phyloP scores from a whole-genome alignment of 1,140 invertebrate genomes.

The Lethrus apterus region DNA sequence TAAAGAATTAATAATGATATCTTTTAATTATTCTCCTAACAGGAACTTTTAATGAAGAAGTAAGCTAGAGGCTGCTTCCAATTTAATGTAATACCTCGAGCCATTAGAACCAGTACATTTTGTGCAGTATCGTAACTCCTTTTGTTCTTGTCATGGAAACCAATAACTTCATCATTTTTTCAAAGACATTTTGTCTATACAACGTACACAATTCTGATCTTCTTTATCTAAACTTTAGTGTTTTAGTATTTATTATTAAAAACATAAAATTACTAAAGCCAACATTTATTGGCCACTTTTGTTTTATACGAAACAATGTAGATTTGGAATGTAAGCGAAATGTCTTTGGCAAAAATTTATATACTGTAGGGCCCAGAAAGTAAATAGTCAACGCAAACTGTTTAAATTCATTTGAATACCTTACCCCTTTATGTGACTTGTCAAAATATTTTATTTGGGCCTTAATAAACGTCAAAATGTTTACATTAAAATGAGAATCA shows the following conservation, averaged over 20 bases:
- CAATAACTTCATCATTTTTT: not conserved
- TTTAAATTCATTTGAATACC: too few species aligned
- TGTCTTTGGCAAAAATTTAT: not conserved
- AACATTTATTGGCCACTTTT: not conserved
- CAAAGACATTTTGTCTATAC: conserved; percentile 1
- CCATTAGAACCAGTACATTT: not conserved
- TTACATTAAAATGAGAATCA: too few species aligned
- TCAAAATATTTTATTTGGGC: too few species aligned
- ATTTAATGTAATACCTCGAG: not conserved
- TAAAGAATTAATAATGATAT: too few species aligned
- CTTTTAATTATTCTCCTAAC: too few species aligned
- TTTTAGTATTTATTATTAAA: conserved; percentile 1
- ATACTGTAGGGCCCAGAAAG: too few species aligned
- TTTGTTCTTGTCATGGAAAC: not conserved
- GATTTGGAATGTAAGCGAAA: conserved; percentile 4
- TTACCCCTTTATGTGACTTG: too few species aligned
- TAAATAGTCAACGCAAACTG: too few species aligned
- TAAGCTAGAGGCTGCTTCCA: not conserved
- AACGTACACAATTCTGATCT: not conserved
- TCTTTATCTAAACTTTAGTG: too few species aligned
- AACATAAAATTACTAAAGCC: too few species aligned
- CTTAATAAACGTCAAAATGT: too few species aligned
- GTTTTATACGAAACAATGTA: not conserved
- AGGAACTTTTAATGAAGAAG: not conserved
- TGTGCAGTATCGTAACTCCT: not conserved